Base-by-base conservation (phyloP, 1,140 invertebrate species). In the Megathymus violae region DNA sequence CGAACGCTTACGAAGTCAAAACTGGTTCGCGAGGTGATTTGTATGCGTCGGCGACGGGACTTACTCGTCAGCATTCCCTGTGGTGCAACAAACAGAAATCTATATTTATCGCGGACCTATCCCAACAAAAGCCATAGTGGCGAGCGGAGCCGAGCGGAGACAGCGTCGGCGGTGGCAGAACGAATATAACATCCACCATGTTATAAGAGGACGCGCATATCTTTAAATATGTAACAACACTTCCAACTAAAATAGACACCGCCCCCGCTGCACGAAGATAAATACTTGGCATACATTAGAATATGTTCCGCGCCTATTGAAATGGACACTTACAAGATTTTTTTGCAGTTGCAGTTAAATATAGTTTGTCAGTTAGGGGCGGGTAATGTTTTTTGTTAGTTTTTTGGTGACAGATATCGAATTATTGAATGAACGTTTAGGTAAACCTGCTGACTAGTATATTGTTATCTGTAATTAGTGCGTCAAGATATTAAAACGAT, bases 21-120 rank as follows among this genome's bases (percentile, higher is more conserved):
- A 58, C 52, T 17, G 41, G 40, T 44, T 58, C n/a, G 15, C 0
- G 31, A 22, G 17, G 19, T 43, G 52, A 56, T 58, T 34, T 56
- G 40, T 56, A 56, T 44, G 22, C 38, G 16, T 27, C 17, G 27
- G 27, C 22, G 25, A 9, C 4, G 19, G 38, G 13, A 7, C 13
- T 14, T 13, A 56, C 52, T 56, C 52, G 38, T 56, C 52, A 58
- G n/a, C 52, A 44, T 56, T 56, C 51, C 27, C 38, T 31, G 40
- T 17, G 43, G n/a, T 43, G 40, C 52, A 44, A 52, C 16, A 51
- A 36, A 51, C 36, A 48, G 16, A 36, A 27, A 51, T 62, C 46
- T 50, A 31, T 58, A 64, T 64, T 50, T 51, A 36, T 51, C 40
- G n/a, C 22, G 38, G 48, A 48, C 62, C 52, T 58, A 58, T 59